These are phyloP conservation scores for Argyresthia albistria DNA, from an alignment of 2,888 invertebrate genomes.

Conservation along the genomic window DNA sequence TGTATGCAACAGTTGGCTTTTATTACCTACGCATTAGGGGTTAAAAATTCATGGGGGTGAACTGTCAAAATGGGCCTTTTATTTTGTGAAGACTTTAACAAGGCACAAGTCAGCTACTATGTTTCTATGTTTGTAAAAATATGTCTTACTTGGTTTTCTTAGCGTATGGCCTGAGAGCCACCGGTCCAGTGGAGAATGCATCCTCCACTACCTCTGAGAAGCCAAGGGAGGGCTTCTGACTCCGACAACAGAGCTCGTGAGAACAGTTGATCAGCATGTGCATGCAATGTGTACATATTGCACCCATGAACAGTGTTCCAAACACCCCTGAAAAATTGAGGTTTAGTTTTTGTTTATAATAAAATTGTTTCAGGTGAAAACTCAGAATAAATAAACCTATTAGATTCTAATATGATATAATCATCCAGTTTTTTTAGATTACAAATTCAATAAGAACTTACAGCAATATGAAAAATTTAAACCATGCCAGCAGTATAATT, in stretches of 20 bases:
- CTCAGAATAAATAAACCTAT: not conserved
- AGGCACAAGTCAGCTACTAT: too few species aligned
- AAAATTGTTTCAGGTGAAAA: not conserved
- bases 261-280: conserved; percentile 84
- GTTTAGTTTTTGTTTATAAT: not conserved
- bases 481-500: too few species aligned
- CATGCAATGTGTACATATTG: conserved; percentile 95
- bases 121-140: too few species aligned
- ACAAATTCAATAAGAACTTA: too few species aligned
- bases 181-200: conserved; percentile 83
- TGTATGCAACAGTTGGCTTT: too few species aligned
- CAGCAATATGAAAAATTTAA: too few species aligned
- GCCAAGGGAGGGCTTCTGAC: conserved; percentile 78
- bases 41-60: too few species aligned
- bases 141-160: conserved; percentile 72
- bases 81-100: too few species aligned
- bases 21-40: too few species aligned
- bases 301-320: conserved; percentile 86
- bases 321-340: conserved; percentile 75
- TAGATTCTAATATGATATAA: not conserved
- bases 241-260: conserved; percentile 80
- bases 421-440: not conserved
- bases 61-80: too few species aligned
- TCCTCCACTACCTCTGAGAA: conserved; percentile 87
- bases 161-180: conserved; percentile 73